Evolutionary conservation across 2,113 vertebrate species (phyloP).

Genomic region (Lichenostomus cassidix): DNA sequence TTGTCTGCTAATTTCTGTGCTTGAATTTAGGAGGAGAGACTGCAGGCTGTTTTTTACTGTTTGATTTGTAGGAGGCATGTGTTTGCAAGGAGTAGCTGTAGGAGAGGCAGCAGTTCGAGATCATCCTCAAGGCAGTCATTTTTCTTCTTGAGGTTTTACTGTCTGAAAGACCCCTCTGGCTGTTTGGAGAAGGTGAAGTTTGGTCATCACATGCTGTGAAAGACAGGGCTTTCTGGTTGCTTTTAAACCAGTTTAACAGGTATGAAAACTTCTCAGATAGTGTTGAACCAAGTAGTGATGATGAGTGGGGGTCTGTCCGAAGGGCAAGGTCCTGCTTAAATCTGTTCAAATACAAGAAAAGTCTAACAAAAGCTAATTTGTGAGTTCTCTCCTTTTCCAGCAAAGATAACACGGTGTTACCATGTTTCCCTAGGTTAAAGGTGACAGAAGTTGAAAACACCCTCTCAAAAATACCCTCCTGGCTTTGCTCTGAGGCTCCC

Average conservation of each 20-base stretch:
- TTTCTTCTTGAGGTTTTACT: not conserved
- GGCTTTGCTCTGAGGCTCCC: not conserved
- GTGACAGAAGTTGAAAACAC: not conserved
- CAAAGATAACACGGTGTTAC: not conserved
- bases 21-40: not conserved
- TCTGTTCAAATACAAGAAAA: not conserved
- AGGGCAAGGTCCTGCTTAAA: not conserved
- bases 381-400: not conserved
- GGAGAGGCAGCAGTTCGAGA: not conserved
- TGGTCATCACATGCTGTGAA: not conserved
- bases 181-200: not conserved
- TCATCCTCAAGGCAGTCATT: not conserved
- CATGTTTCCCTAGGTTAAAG: slow-evolving; percentile 36
- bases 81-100: not conserved
- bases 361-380: not conserved
- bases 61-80: not conserved
- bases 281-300: not conserved
- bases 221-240: not conserved
- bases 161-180: not conserved
- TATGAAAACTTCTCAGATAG: rapidly evolving
- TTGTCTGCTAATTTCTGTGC: not conserved
- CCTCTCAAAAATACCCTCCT: not conserved
- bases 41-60: not conserved
- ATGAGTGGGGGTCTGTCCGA: not conserved
- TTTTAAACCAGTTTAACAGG: not conserved